phyloP scores from a whole-genome alignment of 2,113 vertebrate genomes.

The Sinosuthora webbiana region DNA sequence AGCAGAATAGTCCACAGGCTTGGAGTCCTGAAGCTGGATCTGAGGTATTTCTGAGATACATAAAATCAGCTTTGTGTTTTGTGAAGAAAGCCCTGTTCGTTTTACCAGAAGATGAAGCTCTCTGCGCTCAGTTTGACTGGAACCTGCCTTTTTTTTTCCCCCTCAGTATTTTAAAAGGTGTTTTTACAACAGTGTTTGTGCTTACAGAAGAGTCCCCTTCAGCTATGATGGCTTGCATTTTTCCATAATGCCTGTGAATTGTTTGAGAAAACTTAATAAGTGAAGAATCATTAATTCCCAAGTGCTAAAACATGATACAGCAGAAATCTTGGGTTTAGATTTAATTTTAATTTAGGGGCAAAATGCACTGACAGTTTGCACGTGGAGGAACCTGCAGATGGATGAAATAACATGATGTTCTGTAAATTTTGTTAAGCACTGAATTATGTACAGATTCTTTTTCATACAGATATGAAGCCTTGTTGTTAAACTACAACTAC shows the following conservation, averaged over 20 bases:
- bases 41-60: background rate
- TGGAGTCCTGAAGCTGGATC: background rate
- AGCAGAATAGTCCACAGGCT: background rate
- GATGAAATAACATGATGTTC: background rate
- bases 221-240: background rate
- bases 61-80: background rate
- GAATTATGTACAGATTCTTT: background rate
- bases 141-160: background rate
- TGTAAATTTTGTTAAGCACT: background rate
- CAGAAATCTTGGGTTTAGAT: background rate
- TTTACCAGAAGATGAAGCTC: constrained; percentile 29
- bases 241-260: background rate
- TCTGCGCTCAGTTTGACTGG: background rate
- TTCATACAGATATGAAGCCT: background rate
- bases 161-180: background rate
- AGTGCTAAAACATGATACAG: background rate
- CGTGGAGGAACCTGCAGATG: background rate
- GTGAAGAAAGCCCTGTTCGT: background rate
- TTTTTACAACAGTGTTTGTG: background rate
- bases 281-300: background rate
- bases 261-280: background rate
- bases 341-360: background rate
- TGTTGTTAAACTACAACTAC: background rate
- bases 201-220: background rate
- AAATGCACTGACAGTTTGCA: background rate